Evolutionary conservation across 2,113 vertebrate species (phyloP), one percentile per base, ranked within the genome.

Genomic region (Pseudorhombus dupliciocellatus): DNA sequence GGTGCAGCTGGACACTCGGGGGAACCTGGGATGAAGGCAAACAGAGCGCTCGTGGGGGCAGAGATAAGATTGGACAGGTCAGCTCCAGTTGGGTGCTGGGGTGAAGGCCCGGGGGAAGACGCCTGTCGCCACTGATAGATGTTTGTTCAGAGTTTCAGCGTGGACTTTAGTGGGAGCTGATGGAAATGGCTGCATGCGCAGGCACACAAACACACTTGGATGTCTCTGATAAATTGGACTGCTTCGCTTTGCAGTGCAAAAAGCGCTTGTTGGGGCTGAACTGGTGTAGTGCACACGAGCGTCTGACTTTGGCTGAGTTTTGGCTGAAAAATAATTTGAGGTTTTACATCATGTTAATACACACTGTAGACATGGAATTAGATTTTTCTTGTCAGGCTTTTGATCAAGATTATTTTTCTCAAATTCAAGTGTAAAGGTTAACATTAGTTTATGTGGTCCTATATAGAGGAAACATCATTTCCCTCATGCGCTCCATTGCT

Each of bases 51-150:
- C 48, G 7, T 66, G 74, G 7, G 68, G 74, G 59, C 66, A 54
- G 65, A 60, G 78, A 86, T 88, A 82, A 80, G 86, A 89, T 52
- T 76, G 57, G 53, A 77, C 83, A 78, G 86, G 81, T 81, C 76
- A 84, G 72, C 68, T 74, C 48, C 50, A 58, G 8, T 77, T 70
- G 65, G 69, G 76, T 70, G 58, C 54, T 56, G 34, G 68, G 81
- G 79, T 66, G 70, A 77, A 62, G 70, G 66, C 80, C 73, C 57
- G 30, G 44, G 60, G 83, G 68, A 73, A 76, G 76, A 71, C 26
- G 72, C 71, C 70, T 87, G 88, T 88, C 79, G 58, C 66, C 73
- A 62, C 72, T 84, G 77, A 88, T 84, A 79, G 80, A 85, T 83
- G 79, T 87, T 86, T 87, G 69, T 79, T 75, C 84, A 75, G 85